phyloP scores from a whole-genome alignment of 2,113 vertebrate genomes.

The Rhipidura dahli region DNA sequence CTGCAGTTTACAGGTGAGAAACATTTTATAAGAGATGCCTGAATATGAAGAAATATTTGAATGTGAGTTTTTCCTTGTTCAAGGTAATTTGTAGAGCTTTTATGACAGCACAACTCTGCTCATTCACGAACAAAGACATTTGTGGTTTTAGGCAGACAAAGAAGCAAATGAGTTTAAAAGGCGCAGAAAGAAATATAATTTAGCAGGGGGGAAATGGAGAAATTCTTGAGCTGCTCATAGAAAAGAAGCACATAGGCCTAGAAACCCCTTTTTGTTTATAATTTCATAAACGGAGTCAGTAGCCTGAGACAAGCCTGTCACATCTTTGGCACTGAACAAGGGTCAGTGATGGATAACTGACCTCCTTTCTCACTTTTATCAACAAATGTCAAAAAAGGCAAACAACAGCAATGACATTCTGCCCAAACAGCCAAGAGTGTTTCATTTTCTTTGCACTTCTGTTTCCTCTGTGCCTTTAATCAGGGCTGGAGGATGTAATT shows the following conservation, averaged over 20 bases:
- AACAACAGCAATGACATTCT: conserved; percentile 80
- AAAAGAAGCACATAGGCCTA: background rate
- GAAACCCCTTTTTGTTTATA: background rate
- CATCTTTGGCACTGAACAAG: conserved; percentile 41
- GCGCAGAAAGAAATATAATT: background rate
- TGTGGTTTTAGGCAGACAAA: background rate
- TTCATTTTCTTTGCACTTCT: conserved; percentile 82
- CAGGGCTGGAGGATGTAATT: conserved; percentile 84
- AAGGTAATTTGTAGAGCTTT: background rate
- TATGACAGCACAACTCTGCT: background rate
- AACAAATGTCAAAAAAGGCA: conserved; percentile 60
- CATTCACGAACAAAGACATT: background rate
- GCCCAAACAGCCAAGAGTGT: conserved; percentile 80
- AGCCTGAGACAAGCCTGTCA: conserved; percentile 20
- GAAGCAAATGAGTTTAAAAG: background rate
- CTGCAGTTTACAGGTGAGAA: background rate
- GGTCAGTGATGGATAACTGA: conserved; percentile 55
- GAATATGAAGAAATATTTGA: background rate
- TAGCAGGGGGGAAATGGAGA: background rate
- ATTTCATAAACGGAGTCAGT: conserved; percentile 8
- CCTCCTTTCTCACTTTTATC: conserved; percentile 48
- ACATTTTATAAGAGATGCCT: background rate
- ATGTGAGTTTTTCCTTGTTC: background rate
- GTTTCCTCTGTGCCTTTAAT: conserved; percentile 84
- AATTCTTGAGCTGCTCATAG: background rate